These are phyloP conservation scores for Galeopterus variegatus DNA, from an alignment of 2,113 vertebrate species.

Conservation along the genomic window DNA sequence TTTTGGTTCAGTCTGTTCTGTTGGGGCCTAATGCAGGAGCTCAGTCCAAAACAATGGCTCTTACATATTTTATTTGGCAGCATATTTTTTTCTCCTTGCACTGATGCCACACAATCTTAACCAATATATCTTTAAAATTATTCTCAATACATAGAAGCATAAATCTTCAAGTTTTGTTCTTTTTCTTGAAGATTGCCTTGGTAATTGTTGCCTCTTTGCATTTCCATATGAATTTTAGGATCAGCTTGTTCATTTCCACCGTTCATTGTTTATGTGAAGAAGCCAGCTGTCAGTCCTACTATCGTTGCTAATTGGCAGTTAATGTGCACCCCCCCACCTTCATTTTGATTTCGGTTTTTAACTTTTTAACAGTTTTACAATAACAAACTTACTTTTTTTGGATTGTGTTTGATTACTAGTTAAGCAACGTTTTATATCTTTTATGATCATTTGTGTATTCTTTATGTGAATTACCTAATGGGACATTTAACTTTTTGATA, in stretches of 20 bases:
- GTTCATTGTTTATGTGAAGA: conserved; percentile 9
- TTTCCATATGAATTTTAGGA: conserved; percentile 16
- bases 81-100: background rate
- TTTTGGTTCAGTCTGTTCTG: background rate
- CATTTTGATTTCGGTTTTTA: conserved; percentile 17
- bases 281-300: background rate
- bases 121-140: background rate
- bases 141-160: background rate
- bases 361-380: conserved; percentile 20
- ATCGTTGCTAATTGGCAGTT: background rate
- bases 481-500: conserved; percentile 10
- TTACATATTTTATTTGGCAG: background rate
- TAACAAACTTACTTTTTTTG: background rate
- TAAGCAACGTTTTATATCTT: background rate
- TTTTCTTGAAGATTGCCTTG: background rate
- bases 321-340: background rate
- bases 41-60: background rate
- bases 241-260: background rate
- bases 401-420: background rate
- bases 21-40: background rate
- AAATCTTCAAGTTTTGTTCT: background rate
- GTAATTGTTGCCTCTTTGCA: conserved; percentile 1
- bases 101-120: background rate
- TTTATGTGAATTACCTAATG: background rate
- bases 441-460: background rate